phyloP scores from a whole-genome alignment of 1,140 invertebrate genomes.

The Penaeus vannamei region DNA sequence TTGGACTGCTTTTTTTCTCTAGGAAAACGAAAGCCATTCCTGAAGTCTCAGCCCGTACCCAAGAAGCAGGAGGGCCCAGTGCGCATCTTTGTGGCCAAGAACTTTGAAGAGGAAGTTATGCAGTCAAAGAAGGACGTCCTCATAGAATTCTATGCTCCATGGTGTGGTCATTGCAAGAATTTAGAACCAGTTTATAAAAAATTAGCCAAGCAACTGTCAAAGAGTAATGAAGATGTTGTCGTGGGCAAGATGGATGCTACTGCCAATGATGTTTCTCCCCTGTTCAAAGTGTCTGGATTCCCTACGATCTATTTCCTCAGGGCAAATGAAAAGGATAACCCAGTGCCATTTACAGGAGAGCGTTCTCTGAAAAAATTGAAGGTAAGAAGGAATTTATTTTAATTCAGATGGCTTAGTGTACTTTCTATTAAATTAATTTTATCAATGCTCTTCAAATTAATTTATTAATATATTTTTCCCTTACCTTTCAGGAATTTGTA shows the following conservation, averaged over 20 bases:
- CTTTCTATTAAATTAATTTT: not conserved
- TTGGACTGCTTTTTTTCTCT: not conserved
- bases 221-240: slow-evolving; percentile 71
- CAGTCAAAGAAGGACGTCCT: slow-evolving; percentile 72
- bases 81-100: slow-evolving; percentile 73
- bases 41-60: slow-evolving; percentile 74
- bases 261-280: slow-evolving; percentile 73
- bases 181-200: slow-evolving; percentile 73
- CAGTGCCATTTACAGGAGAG: slow-evolving; percentile 73
- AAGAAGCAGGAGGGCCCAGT: slow-evolving; percentile 73
- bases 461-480: too few species aligned
- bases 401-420: not conserved
- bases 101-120: slow-evolving; percentile 73
- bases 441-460: too few species aligned
- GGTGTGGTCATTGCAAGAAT: slow-evolving; percentile 75
- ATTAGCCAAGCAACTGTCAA: slow-evolving; percentile 71
- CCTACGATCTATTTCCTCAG: slow-evolving; percentile 75
- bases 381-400: slow-evolving; percentile 49
- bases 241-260: slow-evolving; percentile 76
- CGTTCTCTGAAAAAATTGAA: slow-evolving; percentile 72
- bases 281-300: slow-evolving; percentile 74
- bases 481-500: too few species aligned
- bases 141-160: slow-evolving; percentile 75
- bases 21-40: slow-evolving; percentile 72
- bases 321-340: slow-evolving; percentile 72